phyloP scores from a whole-genome alignment of 2,113 vertebrate genomes.

The Acanthisitta chloris region DNA sequence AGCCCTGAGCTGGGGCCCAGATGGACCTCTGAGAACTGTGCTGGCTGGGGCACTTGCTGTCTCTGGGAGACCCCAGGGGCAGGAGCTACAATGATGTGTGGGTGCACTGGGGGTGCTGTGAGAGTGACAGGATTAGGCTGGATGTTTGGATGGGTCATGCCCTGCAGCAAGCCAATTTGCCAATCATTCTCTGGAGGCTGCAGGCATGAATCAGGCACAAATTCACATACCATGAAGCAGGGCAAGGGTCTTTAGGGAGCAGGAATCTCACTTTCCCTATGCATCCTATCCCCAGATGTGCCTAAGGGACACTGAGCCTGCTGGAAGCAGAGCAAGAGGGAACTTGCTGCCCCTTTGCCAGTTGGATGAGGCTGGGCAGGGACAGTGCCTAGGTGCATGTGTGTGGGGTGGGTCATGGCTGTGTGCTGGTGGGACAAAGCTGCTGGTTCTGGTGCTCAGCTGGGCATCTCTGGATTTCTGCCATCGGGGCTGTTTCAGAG shows the following conservation, averaged over 20 bases:
- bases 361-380: background rate
- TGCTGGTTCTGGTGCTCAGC: background rate
- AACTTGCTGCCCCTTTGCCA: background rate
- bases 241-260: background rate
- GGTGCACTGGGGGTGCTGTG: background rate
- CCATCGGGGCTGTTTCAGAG: background rate
- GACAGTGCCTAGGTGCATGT: background rate
- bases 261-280: background rate
- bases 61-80: background rate
- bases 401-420: accelerated
- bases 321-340: background rate
- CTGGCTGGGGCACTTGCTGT: background rate
- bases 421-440: background rate
- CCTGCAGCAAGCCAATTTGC: background rate
- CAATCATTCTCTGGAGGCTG: accelerated
- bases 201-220: background rate
- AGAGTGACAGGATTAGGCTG: background rate
- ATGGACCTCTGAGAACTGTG: accelerated
- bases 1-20: background rate
- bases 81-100: background rate
- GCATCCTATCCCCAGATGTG: background rate
- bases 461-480: background rate
- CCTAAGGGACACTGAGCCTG: too few relatives aligned
- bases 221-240: accelerated
- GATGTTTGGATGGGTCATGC: accelerated